Evolutionary conservation across 2,113 vertebrate genomes (phyloP).

Genomic region (Myanophis thanlyinensis): DNA sequence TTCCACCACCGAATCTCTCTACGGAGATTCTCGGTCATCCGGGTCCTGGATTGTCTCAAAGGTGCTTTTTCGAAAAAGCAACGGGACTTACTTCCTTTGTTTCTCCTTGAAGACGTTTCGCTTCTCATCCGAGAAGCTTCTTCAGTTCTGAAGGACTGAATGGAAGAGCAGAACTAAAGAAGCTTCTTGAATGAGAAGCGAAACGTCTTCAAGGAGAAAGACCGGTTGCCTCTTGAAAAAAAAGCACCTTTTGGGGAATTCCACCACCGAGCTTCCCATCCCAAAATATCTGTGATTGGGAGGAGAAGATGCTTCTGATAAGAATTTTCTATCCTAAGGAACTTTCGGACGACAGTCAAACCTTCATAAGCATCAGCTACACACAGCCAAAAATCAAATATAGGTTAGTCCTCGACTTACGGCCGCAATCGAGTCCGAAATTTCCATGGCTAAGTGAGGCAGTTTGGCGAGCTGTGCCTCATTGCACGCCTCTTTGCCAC

Average conservation of each 20-base stretch:
- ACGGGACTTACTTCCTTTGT: not conserved
- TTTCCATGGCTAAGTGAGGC: not conserved
- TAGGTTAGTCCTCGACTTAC: not conserved
- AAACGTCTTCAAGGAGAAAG: not conserved
- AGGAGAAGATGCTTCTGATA: not conserved
- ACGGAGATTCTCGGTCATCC: not conserved
- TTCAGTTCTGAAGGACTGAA: not conserved
- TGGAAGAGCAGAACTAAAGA: not conserved
- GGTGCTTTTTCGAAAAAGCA: not conserved
- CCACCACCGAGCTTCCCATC: not conserved
- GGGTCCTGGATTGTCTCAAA: not conserved
- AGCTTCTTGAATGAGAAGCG: not conserved
- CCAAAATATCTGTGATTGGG: not conserved
- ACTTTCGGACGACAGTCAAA: not conserved
- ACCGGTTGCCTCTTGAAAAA: not conserved
- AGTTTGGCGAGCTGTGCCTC: not conserved
- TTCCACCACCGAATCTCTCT: not conserved
- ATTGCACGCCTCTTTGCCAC: not conserved
- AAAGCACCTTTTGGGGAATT: not conserved
- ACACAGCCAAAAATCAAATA: not conserved
- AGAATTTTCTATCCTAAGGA: not conserved
- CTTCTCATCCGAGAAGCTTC: not conserved
- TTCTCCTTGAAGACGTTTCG: not conserved
- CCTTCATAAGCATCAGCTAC: not conserved
- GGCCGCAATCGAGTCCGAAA: no score